These are phyloP conservation scores for Pocota personata DNA, from an alignment of 2,888 invertebrate genomes.

Conservation along the genomic window DNA sequence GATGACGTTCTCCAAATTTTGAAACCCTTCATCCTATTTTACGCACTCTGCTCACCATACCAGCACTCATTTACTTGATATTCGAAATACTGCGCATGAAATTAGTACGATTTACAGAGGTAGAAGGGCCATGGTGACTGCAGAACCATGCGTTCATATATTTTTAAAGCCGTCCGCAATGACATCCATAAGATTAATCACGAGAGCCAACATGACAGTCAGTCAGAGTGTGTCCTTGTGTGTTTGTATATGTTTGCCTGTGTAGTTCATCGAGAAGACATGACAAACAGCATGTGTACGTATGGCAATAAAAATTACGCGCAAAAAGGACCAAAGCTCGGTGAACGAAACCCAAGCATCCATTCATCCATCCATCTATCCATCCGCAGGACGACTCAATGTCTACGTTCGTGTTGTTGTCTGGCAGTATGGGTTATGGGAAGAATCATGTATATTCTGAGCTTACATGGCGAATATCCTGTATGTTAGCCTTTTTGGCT, in stretches of 20 bases:
- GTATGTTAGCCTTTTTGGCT: conserved; percentile 62
- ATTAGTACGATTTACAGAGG: conserved; percentile 25
- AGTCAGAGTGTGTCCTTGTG: conserved; percentile 3
- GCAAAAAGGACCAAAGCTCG: conserved; percentile 51
- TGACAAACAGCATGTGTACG: conserved; percentile 24
- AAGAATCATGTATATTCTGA: background rate
- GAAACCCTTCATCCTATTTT: background rate
- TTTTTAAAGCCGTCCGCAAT: conserved; percentile 33
- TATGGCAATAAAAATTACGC: conserved; percentile 53
- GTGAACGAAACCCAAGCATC: conserved; percentile 32
- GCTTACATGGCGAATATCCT: conserved; percentile 56
- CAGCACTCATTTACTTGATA: conserved; percentile 22
- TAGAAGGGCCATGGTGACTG: conserved; percentile 15
- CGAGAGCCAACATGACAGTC: conserved; percentile 42
- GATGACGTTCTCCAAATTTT: background rate
- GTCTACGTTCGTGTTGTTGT: conserved; percentile 58
- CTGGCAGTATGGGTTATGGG: conserved; percentile 16
- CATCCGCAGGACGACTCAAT: conserved; percentile 67
- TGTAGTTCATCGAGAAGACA: conserved; percentile 33
- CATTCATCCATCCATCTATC: conserved; percentile 43
- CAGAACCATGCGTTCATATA: background rate
- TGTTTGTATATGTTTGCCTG: background rate
- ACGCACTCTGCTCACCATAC: background rate
- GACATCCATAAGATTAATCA: conserved; percentile 65
- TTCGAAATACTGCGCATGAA: conserved; percentile 30